Base-by-base conservation (phyloP, 2,888 invertebrate species). In the Drosophila conformis region DNA sequence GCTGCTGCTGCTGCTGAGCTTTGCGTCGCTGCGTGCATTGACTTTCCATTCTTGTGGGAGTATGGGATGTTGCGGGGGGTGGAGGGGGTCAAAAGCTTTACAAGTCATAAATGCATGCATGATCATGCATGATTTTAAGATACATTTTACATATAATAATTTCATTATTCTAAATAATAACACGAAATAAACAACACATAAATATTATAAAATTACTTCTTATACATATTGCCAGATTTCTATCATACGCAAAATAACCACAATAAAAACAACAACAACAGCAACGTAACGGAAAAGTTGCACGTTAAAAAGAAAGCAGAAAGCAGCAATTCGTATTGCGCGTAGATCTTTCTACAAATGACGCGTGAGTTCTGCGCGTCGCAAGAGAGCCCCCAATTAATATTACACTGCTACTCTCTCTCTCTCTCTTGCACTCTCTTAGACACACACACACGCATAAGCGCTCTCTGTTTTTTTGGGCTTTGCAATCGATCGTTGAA, bases 401-500 rank as follows among this genome's bases (percentile, higher is more conserved):
- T 64, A 67, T 60, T 57, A 59, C 68, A 48, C 56, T 53, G 29
- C 31, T 52, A 27, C 57, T 57, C 40, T 15, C n/a, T 7, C 29
- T 25, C 25, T 2, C 25, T 40, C 38, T 52, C 35, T 58, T 21
- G 29, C 3, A 27, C 36, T 46, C 53, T 57, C 53, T 59, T 21
- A 21, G 46, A 38, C 54, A 61, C 40, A 66, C 51, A 66, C 61
- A 66, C 56, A 58, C 46, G 65, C 70, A 62, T 57, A 73, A 62
- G 38, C 75, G 72, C 78, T 78, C 73, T 29, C 74, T 76, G 74
- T 38, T 71, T 79, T 81, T 82, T 88, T 64, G 76, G 76, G 78
- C 76, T 87, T 75, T 89, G 84, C 87, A 82, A 87, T 89, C 89
- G 90, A 88, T 91, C 90, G 89, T 87, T 91, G 90, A 91, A 91